Evolutionary conservation across 30 jellyfish, hydroid and myxozoan species (phyloP).

Genomic region (Catostylus mosaicus): DNA sequence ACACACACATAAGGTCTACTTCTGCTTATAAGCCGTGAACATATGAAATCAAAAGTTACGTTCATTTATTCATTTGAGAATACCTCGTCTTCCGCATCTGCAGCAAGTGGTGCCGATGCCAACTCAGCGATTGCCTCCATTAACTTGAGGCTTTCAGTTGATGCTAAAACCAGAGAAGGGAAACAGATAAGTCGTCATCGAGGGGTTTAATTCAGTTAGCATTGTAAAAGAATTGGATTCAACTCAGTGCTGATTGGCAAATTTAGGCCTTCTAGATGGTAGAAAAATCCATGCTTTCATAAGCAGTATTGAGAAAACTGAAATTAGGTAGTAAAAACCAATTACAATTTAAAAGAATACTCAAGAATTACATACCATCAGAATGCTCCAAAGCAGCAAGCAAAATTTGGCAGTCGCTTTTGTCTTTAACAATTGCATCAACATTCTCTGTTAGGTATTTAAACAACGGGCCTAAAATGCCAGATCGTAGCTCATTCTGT

Average conservation of each 20-base stretch:
- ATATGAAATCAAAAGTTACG: background rate
- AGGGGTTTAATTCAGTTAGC: too few relatives aligned
- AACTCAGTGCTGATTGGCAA: too few relatives aligned
- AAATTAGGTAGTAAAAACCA: too few relatives aligned
- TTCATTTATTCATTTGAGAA: background rate
- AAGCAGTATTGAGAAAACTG: too few relatives aligned
- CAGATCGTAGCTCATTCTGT: conserved; percentile 73
- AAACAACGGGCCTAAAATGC: conserved; percentile 61
- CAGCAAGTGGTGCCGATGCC: conserved; percentile 33
- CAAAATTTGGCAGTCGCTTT: conserved; percentile 78
- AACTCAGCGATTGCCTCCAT: conserved; percentile 35
- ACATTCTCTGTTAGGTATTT: conserved; percentile 24
- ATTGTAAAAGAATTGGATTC: too few relatives aligned
- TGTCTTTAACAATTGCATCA: conserved; percentile 63
- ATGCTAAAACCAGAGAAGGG: conserved; percentile 9
- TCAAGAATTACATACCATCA: conserved; percentile 39
- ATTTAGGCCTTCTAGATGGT: too few relatives aligned
- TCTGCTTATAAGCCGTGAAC: too few relatives aligned
- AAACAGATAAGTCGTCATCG: too few relatives aligned
- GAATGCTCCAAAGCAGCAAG: conserved; percentile 85
- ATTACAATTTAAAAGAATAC: too few relatives aligned
- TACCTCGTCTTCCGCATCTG: conserved; percentile 31
- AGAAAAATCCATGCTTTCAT: too few relatives aligned
- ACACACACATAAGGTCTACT: too few relatives aligned
- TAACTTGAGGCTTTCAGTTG: conserved; percentile 6